These are phyloP conservation scores for Acrossocheilus wenchowensis DNA, from an alignment of 2,797 vertebrate species.

Conservation along the genomic window DNA sequence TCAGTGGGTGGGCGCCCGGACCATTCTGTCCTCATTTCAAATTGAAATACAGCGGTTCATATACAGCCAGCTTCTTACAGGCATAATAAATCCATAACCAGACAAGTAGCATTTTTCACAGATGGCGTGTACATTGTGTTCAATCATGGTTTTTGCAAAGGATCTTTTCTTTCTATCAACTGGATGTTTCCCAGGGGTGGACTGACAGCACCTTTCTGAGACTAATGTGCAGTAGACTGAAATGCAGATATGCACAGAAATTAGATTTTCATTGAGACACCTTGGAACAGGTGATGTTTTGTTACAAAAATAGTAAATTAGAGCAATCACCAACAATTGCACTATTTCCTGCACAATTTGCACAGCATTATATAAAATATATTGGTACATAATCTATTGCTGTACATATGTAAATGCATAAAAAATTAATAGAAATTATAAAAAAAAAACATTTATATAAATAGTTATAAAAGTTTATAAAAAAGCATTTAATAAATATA, in stretches of 20 bases:
- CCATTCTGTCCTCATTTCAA: slow-evolving; percentile 46
- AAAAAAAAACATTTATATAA: not conserved
- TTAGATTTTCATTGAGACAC: not conserved
- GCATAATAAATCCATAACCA: slow-evolving; percentile 25
- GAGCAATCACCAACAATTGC: not conserved
- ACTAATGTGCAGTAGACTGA: not conserved
- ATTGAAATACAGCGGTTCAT: slow-evolving; percentile 29
- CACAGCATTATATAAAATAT: not conserved
- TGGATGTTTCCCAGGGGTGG: not conserved
- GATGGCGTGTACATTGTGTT: slow-evolving; percentile 46
- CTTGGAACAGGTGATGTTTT: not conserved
- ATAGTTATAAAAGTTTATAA: not conserved
- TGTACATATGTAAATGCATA: not conserved
- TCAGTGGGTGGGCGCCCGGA: slow-evolving; percentile 37
- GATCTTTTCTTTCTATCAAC: slow-evolving; percentile 19
- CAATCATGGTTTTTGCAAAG: slow-evolving; percentile 48
- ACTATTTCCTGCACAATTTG: not conserved
- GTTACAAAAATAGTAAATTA: slow-evolving; percentile 6
- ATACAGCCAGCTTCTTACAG: slow-evolving; percentile 25
- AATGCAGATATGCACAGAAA: slow-evolving; percentile 3
- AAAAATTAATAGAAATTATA: not conserved
- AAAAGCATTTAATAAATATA: not conserved
- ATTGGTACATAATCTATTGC: not conserved
- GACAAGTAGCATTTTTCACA: slow-evolving; percentile 40
- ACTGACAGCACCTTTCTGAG: slow-evolving; percentile 21